A percentile compares a stretch with the other conserved stretches of the same genome.
phyloP scores from a whole-genome alignment of 2,888 invertebrate species.

The Tenthredo distinguenda region DNA sequence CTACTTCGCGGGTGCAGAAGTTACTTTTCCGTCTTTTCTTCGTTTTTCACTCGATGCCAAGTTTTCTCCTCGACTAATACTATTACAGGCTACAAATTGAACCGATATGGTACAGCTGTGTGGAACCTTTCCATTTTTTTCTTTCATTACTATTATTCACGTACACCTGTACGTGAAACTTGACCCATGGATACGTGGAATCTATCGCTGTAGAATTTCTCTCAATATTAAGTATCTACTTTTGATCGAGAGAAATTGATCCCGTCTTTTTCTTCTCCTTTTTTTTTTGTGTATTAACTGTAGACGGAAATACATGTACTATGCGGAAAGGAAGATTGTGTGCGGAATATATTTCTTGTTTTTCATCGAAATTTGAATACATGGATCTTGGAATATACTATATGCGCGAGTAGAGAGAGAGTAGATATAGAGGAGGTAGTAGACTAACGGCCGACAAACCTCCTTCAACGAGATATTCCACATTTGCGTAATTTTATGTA shows the following conservation, averaged over 20 bases:
- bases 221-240: not conserved
- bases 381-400: not conserved
- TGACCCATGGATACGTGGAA: not conserved
- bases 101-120: not conserved
- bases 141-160: not conserved
- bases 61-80: not conserved
- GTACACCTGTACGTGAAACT: not conserved
- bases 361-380: not conserved
- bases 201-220: not conserved
- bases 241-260: not conserved
- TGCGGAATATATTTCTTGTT: not conserved
- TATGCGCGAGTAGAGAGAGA: not conserved
- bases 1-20: not conserved
- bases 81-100: not conserved
- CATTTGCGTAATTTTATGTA: slow-evolving; percentile 30
- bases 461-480: not conserved
- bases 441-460: not conserved
- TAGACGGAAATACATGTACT: not conserved
- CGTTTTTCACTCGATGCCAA: not conserved
- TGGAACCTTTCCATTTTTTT: not conserved
- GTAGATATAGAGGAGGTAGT: not conserved
- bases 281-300: not conserved
- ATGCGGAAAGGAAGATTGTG: not conserved
- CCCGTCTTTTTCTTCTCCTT: too few relatives aligned
- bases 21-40: not conserved